Conservation (phyloP, 2,797 vertebrate species). For the Novumbra hubbsi region DNA sequence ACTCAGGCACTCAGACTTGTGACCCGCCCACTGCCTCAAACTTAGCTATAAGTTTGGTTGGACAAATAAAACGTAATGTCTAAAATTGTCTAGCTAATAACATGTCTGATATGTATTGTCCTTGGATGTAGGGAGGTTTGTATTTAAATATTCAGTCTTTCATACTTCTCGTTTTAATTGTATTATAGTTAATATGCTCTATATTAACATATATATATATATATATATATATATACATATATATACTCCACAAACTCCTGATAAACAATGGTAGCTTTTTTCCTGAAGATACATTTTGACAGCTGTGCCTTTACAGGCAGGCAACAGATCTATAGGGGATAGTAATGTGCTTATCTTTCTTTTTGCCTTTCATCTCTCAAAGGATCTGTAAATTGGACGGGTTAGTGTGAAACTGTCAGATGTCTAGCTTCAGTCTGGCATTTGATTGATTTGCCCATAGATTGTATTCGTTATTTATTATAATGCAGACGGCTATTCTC, state of each 20-base stretch:
- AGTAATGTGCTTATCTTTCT: neutral
- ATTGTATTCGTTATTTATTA: neutral
- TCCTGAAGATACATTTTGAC: constrained; percentile 16
- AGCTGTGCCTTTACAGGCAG: constrained; percentile 41
- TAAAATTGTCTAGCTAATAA: neutral
- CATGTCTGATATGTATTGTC: neutral
- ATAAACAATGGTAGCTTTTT: constrained; percentile 21
- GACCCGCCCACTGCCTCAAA: too few species aligned
- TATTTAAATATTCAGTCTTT: neutral
- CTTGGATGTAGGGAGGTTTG: neutral
- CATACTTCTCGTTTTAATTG: neutral
- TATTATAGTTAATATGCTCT: neutral
- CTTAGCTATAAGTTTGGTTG: too few species aligned
- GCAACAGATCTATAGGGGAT: constrained; percentile 22
- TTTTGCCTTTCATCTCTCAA: neutral
- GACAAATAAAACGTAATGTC: too few species aligned
- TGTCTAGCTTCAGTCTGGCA: neutral
- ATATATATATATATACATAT: too few species aligned
- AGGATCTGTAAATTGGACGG: neutral
- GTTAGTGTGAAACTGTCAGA: neutral
- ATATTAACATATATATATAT: too few species aligned
- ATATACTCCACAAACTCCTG: neutral
- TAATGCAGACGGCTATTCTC: neutral
- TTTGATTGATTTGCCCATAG: neutral
- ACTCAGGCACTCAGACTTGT: too few species aligned